Percentiles rank a stretch among this genome's conserved stretches.
phyloP scores from a whole-genome alignment of 2,113 vertebrate genomes.

The Herpetotheres cachinnans region DNA sequence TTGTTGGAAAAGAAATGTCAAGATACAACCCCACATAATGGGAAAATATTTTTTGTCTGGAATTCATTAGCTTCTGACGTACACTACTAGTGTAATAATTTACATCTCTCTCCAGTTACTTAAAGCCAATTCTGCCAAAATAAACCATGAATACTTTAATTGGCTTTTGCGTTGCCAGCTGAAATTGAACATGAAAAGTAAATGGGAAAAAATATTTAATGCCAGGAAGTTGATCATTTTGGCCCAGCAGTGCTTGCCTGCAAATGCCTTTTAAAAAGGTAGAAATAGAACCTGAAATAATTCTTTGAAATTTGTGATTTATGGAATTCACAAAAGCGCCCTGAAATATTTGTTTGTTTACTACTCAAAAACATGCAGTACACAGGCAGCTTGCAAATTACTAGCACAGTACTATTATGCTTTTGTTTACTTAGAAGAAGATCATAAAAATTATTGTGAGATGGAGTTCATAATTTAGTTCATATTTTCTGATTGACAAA shows the following conservation, averaged over 20 bases:
- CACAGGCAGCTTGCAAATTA: neutral
- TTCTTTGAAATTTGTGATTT: neutral
- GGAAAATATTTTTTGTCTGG: neutral
- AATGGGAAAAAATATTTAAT: neutral
- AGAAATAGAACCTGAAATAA: neutral
- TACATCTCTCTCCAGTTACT: neutral
- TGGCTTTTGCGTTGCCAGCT: neutral
- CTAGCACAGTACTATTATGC: neutral
- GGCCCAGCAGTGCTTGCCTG: neutral
- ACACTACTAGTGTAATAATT: neutral
- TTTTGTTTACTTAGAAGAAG: neutral
- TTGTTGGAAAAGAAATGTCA: neutral
- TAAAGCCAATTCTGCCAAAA: neutral
- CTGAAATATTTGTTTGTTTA: neutral
- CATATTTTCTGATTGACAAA: neutral
- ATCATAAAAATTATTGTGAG: neutral
- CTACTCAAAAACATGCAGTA: neutral
- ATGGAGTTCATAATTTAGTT: neutral
- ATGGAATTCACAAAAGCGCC: neutral
- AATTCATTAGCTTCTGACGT: neutral
- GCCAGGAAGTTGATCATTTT: neutral
- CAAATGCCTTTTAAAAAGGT: neutral
- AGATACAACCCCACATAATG: neutral
- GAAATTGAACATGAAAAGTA: slow-evolving; percentile 1
- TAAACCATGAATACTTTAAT: neutral